phyloP scores from a whole-genome alignment of 1,140 invertebrate genomes.

The Doryteuthis pealeii region DNA sequence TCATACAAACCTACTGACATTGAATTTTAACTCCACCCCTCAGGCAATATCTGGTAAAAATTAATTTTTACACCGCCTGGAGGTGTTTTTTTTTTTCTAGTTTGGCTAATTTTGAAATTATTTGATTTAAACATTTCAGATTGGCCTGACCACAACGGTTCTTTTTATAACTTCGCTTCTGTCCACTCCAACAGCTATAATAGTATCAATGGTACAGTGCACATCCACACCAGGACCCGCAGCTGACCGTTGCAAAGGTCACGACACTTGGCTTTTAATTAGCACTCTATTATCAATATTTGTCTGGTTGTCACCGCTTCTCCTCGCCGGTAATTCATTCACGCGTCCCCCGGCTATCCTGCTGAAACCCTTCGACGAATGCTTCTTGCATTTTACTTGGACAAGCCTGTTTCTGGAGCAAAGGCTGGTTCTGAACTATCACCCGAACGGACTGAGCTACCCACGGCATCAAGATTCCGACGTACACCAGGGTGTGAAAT shows the following conservation, averaged over 20 bases:
- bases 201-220: slow-evolving; percentile 18
- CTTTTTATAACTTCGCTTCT: slow-evolving; percentile 17
- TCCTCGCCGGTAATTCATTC: slow-evolving; percentile 14
- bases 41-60: too few species aligned
- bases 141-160: not conserved
- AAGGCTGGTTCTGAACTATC: slow-evolving; percentile 26
- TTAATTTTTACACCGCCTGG: too few species aligned
- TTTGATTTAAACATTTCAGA: not conserved
- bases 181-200: slow-evolving; percentile 17
- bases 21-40: too few species aligned
- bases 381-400: slow-evolving; percentile 22
- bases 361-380: slow-evolving; percentile 25
- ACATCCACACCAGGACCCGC: not conserved
- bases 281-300: slow-evolving; percentile 13
- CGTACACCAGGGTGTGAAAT: not conserved
- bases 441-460: slow-evolving; percentile 3
- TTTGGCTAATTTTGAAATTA: too few species aligned
- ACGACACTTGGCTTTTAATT: slow-evolving; percentile 1
- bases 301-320: slow-evolving; percentile 22
- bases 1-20: too few species aligned
- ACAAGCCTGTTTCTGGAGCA: slow-evolving; percentile 29
- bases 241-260: not conserved
- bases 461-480: not conserved
- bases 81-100: too few species aligned
- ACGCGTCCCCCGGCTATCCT: slow-evolving; percentile 18